Evolutionary conservation across 2,888 invertebrate species (phyloP).

Genomic region (Acrobeloides nanus): DNA sequence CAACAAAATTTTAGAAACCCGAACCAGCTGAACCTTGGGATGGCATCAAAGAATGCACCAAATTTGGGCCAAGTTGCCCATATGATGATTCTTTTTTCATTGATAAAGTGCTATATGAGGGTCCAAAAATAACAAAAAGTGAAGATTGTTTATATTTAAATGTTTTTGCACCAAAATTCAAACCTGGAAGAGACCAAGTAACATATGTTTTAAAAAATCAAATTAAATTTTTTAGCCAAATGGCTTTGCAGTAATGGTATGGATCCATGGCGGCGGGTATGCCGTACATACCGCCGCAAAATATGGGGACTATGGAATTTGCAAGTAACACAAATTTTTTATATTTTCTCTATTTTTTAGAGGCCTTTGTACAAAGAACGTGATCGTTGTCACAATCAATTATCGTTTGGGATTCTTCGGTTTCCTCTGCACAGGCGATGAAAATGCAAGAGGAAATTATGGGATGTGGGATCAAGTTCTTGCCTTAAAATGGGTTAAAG

Average conservation of each 20-base stretch:
- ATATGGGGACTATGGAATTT: constrained; percentile 25
- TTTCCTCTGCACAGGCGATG: constrained; percentile 26
- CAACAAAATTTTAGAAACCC: constrained; percentile 27
- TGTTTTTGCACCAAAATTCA: constrained; percentile 27
- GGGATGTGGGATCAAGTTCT: constrained; percentile 45
- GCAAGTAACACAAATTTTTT: too few relatives aligned
- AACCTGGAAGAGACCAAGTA: neutral
- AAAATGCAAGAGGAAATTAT: constrained; percentile 30
- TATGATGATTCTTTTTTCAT: constrained; percentile 20
- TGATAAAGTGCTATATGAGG: neutral
- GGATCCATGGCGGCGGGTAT: constrained; percentile 37
- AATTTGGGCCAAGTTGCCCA: constrained; percentile 31
- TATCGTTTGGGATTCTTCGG: constrained; percentile 39
- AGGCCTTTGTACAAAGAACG: constrained; percentile 28
- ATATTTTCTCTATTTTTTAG: constrained; percentile 16
- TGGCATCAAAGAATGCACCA: constrained; percentile 22
- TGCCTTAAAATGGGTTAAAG: constrained; percentile 43
- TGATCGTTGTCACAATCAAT: constrained; percentile 37
- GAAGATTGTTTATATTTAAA: constrained; percentile 32
- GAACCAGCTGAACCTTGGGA: constrained; percentile 22
- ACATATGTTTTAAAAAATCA: too few relatives aligned
- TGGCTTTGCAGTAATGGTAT: constrained; percentile 37
- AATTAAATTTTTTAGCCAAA: too few relatives aligned
- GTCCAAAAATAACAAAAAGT: neutral
- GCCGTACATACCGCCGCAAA: constrained; percentile 27